Percentiles rank a stretch among this genome's conserved stretches.
phyloP scores from a whole-genome alignment of 2,113 vertebrate genomes.

The Glareola pratincola region DNA sequence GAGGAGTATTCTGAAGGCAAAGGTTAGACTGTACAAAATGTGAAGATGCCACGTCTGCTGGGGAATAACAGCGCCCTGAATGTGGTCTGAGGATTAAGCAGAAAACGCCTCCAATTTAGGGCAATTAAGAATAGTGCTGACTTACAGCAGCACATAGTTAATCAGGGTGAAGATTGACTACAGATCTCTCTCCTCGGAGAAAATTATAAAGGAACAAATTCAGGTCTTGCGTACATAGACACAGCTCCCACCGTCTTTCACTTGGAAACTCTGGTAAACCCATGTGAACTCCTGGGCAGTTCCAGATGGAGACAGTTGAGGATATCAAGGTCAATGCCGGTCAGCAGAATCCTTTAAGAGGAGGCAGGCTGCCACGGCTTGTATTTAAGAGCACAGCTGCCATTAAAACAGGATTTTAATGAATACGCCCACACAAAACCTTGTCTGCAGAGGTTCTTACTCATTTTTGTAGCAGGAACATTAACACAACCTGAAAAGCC shows the following conservation, averaged over 20 bases:
- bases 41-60: neutral
- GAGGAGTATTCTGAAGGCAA: too few species aligned
- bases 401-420: neutral
- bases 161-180: neutral
- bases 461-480: neutral
- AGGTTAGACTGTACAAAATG: neutral
- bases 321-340: neutral
- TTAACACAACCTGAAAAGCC: neutral
- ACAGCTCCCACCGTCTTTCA: neutral
- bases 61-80: neutral
- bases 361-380: neutral
- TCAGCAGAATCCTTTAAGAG: neutral
- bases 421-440: neutral
- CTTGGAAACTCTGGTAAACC: neutral
- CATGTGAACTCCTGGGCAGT: neutral
- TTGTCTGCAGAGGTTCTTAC: neutral
- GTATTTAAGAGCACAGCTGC: neutral
- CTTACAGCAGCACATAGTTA: neutral
- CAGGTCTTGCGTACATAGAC: fast-evolving
- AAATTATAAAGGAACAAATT: neutral
- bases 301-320: neutral
- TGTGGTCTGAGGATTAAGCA: neutral
- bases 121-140: neutral
- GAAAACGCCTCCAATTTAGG: neutral
- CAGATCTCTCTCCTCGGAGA: neutral